Evolutionary conservation across 2,113 vertebrate genomes (phyloP), one percentile per base, ranked within the genome.

Genomic region (Atherinomorus stipes): DNA sequence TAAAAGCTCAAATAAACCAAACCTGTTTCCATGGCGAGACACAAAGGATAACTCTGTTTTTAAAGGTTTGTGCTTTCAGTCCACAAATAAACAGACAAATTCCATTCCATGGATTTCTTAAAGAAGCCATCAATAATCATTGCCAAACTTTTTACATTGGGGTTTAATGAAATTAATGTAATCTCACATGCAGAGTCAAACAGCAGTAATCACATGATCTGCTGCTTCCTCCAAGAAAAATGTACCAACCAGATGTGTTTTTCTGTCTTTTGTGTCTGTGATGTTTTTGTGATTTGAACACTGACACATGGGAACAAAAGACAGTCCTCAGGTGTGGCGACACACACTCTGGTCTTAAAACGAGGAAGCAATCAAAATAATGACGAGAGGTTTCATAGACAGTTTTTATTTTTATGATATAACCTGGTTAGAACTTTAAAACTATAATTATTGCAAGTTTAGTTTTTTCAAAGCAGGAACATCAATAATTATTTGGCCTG

Each of bases 381-480:
- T 21, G 7, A 18, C 26, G 67, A 31, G 0, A 50, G 19, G 26
- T 34, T 61, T 70, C 5, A 66, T 10, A 45, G 15, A 22, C 13
- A 38, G 12, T 26, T 66, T 90, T 90, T 82, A 90, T 90, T 90
- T 19, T 81, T 63, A 78, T 60, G 10, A 54, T 58, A 83, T 74
- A 51, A 70, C 22, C 22, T 66, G 53, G 57, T 83, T 65, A 80
- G 56, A 68, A 64, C 62, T 83, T 45, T 58, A 65, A 47, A 1
- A 63, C 13, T 31, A 4, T 47, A n/a, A 68, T 61, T 49, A 34
- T 28, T 71, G 25, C 28, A 65, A 38, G 22, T 62, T 62, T 56
- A 50, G 50, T 44, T 51, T 61, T 38, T 15, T 38, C 18, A 61
- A 11, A 60, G 7, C 25, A 71, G 25, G 13, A 60, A 52, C 26